phyloP scores from a whole-genome alignment of 2,797 vertebrate genomes.

The Sebastiscus albofasciatus region DNA sequence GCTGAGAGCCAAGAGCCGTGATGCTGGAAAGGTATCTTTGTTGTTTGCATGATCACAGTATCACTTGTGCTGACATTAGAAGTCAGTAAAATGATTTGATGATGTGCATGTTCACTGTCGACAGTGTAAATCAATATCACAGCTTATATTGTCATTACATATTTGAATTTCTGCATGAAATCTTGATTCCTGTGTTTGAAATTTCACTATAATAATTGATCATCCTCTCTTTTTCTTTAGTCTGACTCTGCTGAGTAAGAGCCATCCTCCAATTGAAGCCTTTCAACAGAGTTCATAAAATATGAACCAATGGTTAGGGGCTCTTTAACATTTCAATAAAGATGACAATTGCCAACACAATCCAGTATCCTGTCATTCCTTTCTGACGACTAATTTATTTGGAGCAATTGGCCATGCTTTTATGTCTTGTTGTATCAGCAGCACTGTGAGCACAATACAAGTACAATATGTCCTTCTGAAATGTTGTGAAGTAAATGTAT shows the following conservation, averaged over 20 bases:
- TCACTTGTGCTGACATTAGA: neutral
- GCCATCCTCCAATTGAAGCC: neutral
- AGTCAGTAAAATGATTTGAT: neutral
- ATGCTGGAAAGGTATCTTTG: conserved; percentile 77
- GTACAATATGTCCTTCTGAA: neutral
- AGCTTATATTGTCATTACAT: neutral
- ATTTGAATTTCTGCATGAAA: neutral
- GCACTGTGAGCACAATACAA: neutral
- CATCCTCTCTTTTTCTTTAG: conserved; percentile 33
- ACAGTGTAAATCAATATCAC: neutral
- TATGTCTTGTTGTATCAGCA: neutral
- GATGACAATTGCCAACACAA: neutral
- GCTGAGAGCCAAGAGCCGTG: conserved; percentile 88
- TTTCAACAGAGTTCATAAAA: conserved; percentile 53
- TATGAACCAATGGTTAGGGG: conserved; percentile 30
- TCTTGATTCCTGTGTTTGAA: neutral
- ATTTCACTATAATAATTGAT: neutral
- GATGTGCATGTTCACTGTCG: neutral
- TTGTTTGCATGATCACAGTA: neutral
- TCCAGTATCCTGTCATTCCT: conserved; percentile 17
- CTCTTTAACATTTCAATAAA: conserved; percentile 46
- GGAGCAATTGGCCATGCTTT: neutral
- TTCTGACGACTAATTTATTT: neutral
- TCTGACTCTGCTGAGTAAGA: conserved; percentile 47
- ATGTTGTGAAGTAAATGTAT: neutral